These are phyloP conservation scores for Drosophila parabipectinata DNA, from an alignment of 1,140 invertebrate species.

Conservation along the genomic window DNA sequence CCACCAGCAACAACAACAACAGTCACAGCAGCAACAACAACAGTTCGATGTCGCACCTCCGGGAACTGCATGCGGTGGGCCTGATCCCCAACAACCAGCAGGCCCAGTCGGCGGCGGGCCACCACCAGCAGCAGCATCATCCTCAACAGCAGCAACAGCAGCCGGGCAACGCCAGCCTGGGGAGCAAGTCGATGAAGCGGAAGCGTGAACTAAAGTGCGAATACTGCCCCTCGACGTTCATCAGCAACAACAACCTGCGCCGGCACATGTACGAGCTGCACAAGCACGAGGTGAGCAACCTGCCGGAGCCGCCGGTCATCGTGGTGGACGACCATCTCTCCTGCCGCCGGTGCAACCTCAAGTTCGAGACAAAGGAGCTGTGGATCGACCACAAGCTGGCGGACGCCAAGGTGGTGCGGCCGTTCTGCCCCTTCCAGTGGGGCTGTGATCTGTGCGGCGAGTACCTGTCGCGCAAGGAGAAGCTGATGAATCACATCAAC, in stretches of 20 bases:
- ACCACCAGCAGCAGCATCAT: slow-evolving; percentile 40
- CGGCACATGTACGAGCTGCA: slow-evolving; percentile 83
- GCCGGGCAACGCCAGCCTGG: not conserved
- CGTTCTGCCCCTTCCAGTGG: slow-evolving; percentile 82
- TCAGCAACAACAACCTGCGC: slow-evolving; percentile 81
- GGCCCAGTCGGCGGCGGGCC: slow-evolving; percentile 12
- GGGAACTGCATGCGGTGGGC: slow-evolving; percentile 82
- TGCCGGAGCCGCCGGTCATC: slow-evolving; percentile 71
- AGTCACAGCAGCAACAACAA: slow-evolving; percentile 51
- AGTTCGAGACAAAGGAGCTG: slow-evolving; percentile 69
- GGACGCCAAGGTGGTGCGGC: slow-evolving; percentile 75
- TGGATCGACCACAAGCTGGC: slow-evolving; percentile 83
- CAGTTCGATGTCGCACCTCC: slow-evolving; percentile 70
- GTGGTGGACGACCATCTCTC: slow-evolving; percentile 59
- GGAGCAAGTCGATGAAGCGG: slow-evolving; percentile 71
- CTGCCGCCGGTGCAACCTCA: slow-evolving; percentile 70
- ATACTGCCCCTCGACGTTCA: slow-evolving; percentile 83
- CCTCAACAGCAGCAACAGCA: slow-evolving; percentile 27
- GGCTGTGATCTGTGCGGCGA: slow-evolving; percentile 82
- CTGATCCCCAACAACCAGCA: slow-evolving; percentile 76
- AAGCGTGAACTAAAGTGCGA: slow-evolving; percentile 82
- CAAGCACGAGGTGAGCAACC: slow-evolving; percentile 78
- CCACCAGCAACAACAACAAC: slow-evolving; percentile 69
- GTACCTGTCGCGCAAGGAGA: slow-evolving; percentile 82
- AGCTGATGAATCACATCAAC: slow-evolving; percentile 81